Conservation (phyloP, 2,113 vertebrate species). For the Copsychus sechellarum region DNA sequence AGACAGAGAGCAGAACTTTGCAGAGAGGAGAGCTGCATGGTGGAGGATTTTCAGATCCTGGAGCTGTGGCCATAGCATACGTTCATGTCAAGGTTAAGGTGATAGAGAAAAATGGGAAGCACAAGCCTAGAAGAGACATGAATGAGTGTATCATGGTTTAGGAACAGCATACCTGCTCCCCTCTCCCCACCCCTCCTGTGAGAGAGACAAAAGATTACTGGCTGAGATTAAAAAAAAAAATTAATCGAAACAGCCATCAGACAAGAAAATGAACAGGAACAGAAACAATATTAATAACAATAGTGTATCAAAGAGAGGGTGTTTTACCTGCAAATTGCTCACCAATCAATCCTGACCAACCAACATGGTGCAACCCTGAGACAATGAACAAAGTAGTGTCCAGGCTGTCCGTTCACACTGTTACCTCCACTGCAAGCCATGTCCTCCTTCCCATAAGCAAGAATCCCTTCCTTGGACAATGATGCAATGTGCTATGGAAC, state of each 20-base stretch:
- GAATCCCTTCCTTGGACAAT: not conserved
- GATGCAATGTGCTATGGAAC: not conserved
- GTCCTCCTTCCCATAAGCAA: not conserved
- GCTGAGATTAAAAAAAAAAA: not conserved
- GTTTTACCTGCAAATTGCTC: not conserved
- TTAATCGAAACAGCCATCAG: not conserved
- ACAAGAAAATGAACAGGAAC: not conserved
- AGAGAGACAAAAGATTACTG: fast-evolving
- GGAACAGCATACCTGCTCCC: fast-evolving
- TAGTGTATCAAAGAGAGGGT: not conserved
- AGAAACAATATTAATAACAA: not conserved
- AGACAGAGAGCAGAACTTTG: not conserved
- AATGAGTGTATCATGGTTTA: not conserved
- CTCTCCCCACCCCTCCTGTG: no score
- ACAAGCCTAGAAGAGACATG: not conserved
- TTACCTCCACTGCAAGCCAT: not conserved
- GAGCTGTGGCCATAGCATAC: not conserved
- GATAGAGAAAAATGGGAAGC: not conserved
- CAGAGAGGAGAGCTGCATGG: not conserved
- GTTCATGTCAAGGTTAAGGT: not conserved
- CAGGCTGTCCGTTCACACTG: not conserved
- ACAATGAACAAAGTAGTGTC: not conserved
- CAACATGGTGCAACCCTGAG: not conserved
- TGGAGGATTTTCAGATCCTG: not conserved
- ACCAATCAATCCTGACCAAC: not conserved